Evolutionary conservation across 2,888 invertebrate species (phyloP), one percentile per base, ranked within the genome.

Genomic region (Tanytarsus gracilentus): DNA sequence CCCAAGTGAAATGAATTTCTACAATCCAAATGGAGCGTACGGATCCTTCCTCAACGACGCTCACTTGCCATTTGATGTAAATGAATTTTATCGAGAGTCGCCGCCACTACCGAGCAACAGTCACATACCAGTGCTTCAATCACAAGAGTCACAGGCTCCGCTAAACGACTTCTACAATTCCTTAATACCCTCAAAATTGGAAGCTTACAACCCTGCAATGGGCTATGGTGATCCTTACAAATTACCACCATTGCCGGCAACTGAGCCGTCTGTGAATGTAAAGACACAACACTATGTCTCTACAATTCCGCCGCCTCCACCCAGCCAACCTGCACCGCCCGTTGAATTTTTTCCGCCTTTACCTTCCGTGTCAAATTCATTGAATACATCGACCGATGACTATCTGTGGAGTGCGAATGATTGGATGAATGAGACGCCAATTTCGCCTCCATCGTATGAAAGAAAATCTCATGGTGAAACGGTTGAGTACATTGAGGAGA

Each of bases 381-480:
- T 67, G 11, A 66, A 66, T 63, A 67, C 62, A 70, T 73, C 59
- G 68, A 73, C 63, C 48, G 71, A 69, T 61, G 73, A 71, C 25
- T 74, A 73, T 61, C 63, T 14, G 56, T 62, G 5, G 71, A n/a
- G n/a, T n/a, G n/a, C n/a, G n/a, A 72, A 1, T 70, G 70, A 50
- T 70, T 72, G 63, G 72, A 72, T 44, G 33, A 64, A 73, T 2
- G 81, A 82, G 65, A 83, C 84, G 0, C 83, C 84, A 1, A 81
- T 82, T 64, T 83, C 84, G 51, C 84, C 84, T 21, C 82, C 82
- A 1, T 76, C 78, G 64, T 83, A 80, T 64, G 84, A 84, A 65
- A 79, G 81, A 66, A 77, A 83, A 65, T 76, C 78, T 39, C 78
- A 77, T 61, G 73, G 66, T 61, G 66, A 72, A 11, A 78, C 79